Conservation (phyloP, 1,140 invertebrate species). For the Drosophila erecta region DNA sequence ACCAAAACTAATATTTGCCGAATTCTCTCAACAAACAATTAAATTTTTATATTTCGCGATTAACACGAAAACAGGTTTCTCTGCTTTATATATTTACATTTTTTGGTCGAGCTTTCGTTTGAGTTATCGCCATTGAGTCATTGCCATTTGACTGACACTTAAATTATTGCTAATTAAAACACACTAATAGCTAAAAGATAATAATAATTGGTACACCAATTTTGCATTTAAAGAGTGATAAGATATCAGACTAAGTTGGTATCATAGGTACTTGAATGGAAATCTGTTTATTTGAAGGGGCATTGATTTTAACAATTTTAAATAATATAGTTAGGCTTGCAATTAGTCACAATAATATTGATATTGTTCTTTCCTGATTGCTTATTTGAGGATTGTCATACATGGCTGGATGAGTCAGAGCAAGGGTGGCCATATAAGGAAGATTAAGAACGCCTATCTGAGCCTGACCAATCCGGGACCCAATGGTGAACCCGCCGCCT, state of each 20-base stretch:
- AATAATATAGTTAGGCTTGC: too few relatives aligned
- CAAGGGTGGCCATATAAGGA: constrained; percentile 74
- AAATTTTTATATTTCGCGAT: constrained; percentile 12
- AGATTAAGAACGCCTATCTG: constrained; percentile 75
- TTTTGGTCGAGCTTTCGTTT: constrained; percentile 27
- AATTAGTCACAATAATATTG: neutral
- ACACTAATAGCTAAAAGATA: neutral
- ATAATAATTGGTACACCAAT: neutral
- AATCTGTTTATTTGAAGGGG: neutral
- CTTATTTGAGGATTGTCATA: constrained; percentile 71
- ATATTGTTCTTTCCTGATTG: neutral
- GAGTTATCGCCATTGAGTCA: constrained; percentile 72
- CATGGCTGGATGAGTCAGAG: constrained; percentile 84
- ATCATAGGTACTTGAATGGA: neutral
- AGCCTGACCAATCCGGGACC: constrained; percentile 53
- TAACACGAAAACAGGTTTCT: constrained; percentile 25
- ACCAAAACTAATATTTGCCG: constrained; percentile 28
- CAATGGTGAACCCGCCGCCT: constrained; percentile 34
- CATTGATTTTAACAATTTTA: neutral
- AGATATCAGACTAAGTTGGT: constrained; percentile 3
- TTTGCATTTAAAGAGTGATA: constrained; percentile 8
- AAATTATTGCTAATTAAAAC: constrained; percentile 29
- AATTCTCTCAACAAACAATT: constrained; percentile 3
- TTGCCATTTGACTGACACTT: constrained; percentile 15
- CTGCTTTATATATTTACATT: constrained; percentile 21